A percentile compares a stretch with the other conserved stretches of the same genome.
These are phyloP conservation scores for Arctocebus calabarensis DNA, from an alignment of 2,797 vertebrate species.

Conservation along the genomic window DNA sequence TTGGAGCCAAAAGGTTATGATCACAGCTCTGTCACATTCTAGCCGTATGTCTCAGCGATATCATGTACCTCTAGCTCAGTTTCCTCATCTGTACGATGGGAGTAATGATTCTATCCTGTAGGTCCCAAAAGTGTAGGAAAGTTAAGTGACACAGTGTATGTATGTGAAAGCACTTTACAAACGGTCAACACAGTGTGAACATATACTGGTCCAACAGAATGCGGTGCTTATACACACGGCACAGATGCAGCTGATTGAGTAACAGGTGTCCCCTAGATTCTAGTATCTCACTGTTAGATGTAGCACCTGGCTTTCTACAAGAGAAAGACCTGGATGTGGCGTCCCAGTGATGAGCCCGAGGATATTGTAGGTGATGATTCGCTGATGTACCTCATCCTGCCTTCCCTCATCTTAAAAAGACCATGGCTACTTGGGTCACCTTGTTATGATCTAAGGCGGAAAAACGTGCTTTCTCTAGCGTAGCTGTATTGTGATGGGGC, in stretches of 20 bases:
- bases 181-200: rapidly evolving
- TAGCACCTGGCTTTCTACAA: neutral
- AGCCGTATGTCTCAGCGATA: neutral
- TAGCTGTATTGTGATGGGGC: neutral
- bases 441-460: neutral
- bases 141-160: neutral
- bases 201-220: rapidly evolving
- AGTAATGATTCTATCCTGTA: neutral
- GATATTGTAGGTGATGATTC: neutral
- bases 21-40: neutral
- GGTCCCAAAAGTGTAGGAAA: neutral
- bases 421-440: rapidly evolving
- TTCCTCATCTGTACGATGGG: neutral
- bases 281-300: neutral
- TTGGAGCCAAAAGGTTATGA: neutral
- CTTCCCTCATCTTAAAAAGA: neutral
- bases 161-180: neutral
- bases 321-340: neutral
- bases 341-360: neutral
- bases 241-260: no score
- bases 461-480: neutral
- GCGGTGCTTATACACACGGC: neutral
- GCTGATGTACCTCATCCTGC: neutral
- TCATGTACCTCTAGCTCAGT: neutral
- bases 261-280: rapidly evolving